Percentiles rank a stretch among this genome's conserved stretches.
These are phyloP conservation scores for Gymnarchus niloticus DNA, from an alignment of 2,113 vertebrate genomes.

Conservation along the genomic window DNA sequence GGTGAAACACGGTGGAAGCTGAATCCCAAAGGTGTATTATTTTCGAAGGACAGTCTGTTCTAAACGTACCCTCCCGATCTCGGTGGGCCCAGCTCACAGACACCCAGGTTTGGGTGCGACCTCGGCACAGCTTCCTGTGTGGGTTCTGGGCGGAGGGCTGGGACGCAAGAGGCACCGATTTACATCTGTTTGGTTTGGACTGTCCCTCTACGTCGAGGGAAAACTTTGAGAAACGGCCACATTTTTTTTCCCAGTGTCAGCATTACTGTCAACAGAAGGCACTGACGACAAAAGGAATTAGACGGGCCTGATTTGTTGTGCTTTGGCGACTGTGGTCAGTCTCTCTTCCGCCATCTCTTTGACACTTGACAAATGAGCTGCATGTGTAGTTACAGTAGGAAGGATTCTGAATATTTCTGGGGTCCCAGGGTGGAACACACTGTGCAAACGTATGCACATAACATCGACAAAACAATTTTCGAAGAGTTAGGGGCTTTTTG, in stretches of 20 bases:
- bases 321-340: constrained; percentile 22
- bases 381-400: background rate
- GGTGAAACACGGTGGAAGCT: background rate
- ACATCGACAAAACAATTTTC: background rate
- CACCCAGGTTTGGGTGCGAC: background rate
- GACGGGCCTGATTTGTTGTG: constrained; percentile 48
- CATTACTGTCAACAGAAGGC: constrained; percentile 61
- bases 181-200: constrained; percentile 61
- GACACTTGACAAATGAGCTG: background rate
- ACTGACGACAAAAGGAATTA: constrained; percentile 63
- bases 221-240: constrained; percentile 54
- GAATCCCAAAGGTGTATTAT: background rate
- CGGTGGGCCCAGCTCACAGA: background rate
- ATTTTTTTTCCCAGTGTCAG: constrained; percentile 62
- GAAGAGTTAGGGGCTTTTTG: background rate
- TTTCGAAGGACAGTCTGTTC: background rate
- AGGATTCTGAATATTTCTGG: background rate
- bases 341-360: constrained; percentile 27
- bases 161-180: constrained; percentile 60
- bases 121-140: constrained; percentile 25
- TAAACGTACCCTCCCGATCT: background rate
- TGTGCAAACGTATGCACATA: constrained; percentile 1
- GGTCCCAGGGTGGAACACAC: background rate
- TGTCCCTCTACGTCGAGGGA: constrained; percentile 46
- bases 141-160: constrained; percentile 40